These are phyloP conservation scores for Chaetorhynchus papuensis DNA, from an alignment of 2,113 vertebrate genomes.

Conservation along the genomic window DNA sequence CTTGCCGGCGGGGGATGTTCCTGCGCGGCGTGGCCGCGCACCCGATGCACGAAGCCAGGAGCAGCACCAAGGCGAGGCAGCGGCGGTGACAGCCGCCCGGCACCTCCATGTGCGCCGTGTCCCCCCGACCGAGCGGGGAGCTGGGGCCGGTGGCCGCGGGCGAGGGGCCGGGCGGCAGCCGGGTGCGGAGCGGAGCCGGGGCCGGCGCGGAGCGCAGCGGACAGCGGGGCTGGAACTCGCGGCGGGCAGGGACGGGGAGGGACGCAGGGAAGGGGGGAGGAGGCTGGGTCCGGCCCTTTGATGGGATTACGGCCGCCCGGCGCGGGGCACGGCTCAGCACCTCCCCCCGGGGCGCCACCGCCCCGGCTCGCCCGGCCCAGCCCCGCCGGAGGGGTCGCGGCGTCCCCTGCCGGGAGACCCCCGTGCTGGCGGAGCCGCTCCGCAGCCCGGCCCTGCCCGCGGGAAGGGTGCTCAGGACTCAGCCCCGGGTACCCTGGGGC, in stretches of 20 bases:
- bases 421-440: rapidly evolving
- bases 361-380: not conserved
- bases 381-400: not conserved
- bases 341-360: not conserved
- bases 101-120: slow-evolving; percentile 72
- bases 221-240: not conserved
- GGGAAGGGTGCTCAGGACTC: not conserved
- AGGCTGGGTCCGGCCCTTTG: not conserved
- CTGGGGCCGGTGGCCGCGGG: not conserved
- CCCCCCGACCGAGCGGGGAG: not conserved
- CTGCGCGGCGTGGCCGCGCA: slow-evolving; percentile 59
- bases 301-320: not conserved
- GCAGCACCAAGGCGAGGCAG: slow-evolving; percentile 60
- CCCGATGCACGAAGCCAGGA: slow-evolving; percentile 67
- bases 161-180: not conserved
- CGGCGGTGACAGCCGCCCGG: slow-evolving; percentile 20
- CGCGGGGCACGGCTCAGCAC: not conserved
- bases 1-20: slow-evolving; percentile 76
- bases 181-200: not conserved
- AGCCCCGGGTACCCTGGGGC: rapidly evolving
- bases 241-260: not conserved
- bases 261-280: not conserved
- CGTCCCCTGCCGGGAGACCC: not conserved
- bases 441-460: not conserved
- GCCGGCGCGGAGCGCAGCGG: not conserved